phyloP scores from a whole-genome alignment of 2,797 vertebrate species.

The Setipinna tenuifilis region DNA sequence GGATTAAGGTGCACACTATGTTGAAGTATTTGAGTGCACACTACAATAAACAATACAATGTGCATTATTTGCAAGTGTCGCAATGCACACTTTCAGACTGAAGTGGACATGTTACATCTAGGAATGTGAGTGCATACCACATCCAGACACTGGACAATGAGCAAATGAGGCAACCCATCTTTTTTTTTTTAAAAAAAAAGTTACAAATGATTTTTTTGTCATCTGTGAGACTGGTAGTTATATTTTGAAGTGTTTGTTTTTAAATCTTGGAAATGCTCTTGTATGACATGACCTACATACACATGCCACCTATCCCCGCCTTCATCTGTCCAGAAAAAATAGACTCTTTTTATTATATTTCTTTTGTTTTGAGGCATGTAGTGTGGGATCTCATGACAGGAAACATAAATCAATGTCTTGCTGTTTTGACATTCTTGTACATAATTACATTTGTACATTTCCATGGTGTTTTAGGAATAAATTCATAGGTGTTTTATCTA shows the following conservation, averaged over 20 bases:
- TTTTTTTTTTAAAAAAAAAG: too few species aligned
- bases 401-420: neutral
- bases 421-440: neutral
- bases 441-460: slow-evolving; percentile 32
- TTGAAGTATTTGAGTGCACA: neutral
- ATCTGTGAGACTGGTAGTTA: neutral
- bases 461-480: slow-evolving; percentile 38
- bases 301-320: neutral
- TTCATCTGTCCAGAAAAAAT: neutral
- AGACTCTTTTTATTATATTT: neutral
- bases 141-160: neutral
- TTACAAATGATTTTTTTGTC: neutral
- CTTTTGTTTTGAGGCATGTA: neutral
- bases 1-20: too few species aligned
- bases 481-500: slow-evolving; percentile 42
- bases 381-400: neutral
- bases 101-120: too few species aligned
- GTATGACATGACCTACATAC: neutral
- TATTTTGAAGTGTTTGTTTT: neutral
- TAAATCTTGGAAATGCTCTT: neutral
- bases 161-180: neutral
- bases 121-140: neutral
- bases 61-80: too few species aligned
- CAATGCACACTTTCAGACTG: too few species aligned
- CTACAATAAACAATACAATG: neutral